phyloP scores from a whole-genome alignment of 1,140 invertebrate species.

The Ooceraea biroi region DNA sequence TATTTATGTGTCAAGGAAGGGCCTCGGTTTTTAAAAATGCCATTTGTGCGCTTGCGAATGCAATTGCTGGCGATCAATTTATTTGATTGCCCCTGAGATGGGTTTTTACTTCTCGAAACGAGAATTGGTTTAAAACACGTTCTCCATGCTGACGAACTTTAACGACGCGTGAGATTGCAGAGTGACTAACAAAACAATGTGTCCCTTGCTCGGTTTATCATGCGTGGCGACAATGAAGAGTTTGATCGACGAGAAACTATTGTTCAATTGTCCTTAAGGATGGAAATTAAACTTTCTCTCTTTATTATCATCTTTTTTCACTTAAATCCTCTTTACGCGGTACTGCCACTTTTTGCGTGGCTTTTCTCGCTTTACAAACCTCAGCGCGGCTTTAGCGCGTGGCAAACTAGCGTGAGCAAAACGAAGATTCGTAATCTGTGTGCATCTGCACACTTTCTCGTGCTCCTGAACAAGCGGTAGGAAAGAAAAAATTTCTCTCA shows the following conservation, averaged over 20 bases:
- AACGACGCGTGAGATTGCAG: neutral
- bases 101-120: neutral
- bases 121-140: neutral
- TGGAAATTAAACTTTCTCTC: conserved; percentile 8
- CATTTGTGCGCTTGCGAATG: neutral
- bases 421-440: conserved; percentile 30
- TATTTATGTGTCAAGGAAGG: neutral
- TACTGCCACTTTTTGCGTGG: neutral
- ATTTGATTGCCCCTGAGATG: neutral
- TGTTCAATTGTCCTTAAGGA: neutral
- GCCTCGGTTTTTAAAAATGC: neutral
- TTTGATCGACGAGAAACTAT: neutral
- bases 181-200: neutral
- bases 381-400: neutral
- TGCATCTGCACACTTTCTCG: conserved; percentile 17
- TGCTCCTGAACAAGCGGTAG: neutral
- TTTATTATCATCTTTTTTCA: neutral
- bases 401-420: conserved; percentile 4
- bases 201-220: neutral
- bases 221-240: neutral
- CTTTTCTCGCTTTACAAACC: conserved; percentile 18
- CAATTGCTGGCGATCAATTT: neutral
- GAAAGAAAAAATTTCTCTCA: neutral
- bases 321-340: neutral
- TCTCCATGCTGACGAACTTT: neutral